Base-by-base conservation (phyloP, 1,140 invertebrate species). In the Cydia amplana region DNA sequence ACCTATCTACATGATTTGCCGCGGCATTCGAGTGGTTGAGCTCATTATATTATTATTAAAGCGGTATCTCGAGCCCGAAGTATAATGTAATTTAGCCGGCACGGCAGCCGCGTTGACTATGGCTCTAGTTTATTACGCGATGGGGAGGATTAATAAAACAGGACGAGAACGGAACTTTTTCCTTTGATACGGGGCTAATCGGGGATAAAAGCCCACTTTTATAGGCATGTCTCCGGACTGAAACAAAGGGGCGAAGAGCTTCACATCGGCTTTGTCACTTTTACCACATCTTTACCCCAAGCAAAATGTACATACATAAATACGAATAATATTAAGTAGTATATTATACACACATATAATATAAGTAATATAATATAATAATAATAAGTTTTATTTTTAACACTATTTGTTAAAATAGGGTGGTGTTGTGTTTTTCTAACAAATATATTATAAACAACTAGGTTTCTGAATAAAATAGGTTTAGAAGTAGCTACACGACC, bases 171-270 rank as follows among this genome's bases (percentile, higher is more conserved):
- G 14, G 49, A 20, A 23, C 9, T 16, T 18, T 60, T 60, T 60
- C n/a, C 55, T 12, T 0, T 23, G 55, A 23, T 23, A 60, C 55
- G 9, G 20, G 55, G 20, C 55, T 60, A 60, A 60, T 60, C 20
- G 55, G 55, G 20, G 55, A 60, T 60, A 60, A 60, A 60, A 60
- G 20, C 55, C 55, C 55, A 23, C 55, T 60, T 60, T 23, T 60
- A 60, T 23, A 23, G 20, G 55, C 20, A 60, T 60, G 55, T 23
- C 55, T 60, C 18, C 9, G 55, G 20, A 60, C 18, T 60, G 20
- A 10, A 60, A 60, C 7, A 60, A 60, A 18, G 20, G 55, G n/a
- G 20, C 49, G 16, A 55, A 55, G 51, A 55, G 51, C n/a, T 23
- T 23, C 49, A 12, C 9, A 12, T 60, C n/a, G 55, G 7, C 2